phyloP scores from a whole-genome alignment of 2,888 invertebrate species.

The Amblyjoppa fuscipennis region DNA sequence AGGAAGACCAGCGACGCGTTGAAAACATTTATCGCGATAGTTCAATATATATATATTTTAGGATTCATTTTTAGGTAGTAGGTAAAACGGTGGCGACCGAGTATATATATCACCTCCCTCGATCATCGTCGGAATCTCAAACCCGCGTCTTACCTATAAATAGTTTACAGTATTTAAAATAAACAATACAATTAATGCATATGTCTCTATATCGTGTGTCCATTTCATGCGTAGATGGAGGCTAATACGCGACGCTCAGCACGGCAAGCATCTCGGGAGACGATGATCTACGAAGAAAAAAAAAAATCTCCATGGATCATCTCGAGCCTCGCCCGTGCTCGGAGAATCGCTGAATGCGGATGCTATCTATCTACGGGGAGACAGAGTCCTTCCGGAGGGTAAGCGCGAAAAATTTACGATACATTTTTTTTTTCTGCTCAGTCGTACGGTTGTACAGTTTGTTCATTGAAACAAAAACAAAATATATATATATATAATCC shows the following conservation, averaged over 20 bases:
- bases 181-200: background rate
- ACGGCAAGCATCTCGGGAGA: too few species aligned
- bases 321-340: background rate
- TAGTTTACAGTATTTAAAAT: background rate
- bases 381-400: slow-evolving; percentile 2
- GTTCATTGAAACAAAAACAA: too few species aligned
- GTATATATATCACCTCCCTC: slow-evolving; percentile 6
- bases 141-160: background rate
- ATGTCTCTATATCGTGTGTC: background rate
- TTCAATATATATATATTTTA: slow-evolving; percentile 32
- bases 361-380: background rate
- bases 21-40: slow-evolving; percentile 25
- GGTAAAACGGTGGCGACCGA: slow-evolving; percentile 8
- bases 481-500: too few species aligned
- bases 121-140: background rate
- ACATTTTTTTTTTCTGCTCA: background rate
- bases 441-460: too few species aligned
- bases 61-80: background rate
- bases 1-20: slow-evolving; percentile 49
- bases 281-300: background rate
- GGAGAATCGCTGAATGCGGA: background rate
- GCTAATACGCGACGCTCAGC: background rate
- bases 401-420: background rate
- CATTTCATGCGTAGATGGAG: background rate
- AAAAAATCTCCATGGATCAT: background rate